Base-by-base conservation (phyloP, 2,888 invertebrate species). In the Drosophila putrida region DNA sequence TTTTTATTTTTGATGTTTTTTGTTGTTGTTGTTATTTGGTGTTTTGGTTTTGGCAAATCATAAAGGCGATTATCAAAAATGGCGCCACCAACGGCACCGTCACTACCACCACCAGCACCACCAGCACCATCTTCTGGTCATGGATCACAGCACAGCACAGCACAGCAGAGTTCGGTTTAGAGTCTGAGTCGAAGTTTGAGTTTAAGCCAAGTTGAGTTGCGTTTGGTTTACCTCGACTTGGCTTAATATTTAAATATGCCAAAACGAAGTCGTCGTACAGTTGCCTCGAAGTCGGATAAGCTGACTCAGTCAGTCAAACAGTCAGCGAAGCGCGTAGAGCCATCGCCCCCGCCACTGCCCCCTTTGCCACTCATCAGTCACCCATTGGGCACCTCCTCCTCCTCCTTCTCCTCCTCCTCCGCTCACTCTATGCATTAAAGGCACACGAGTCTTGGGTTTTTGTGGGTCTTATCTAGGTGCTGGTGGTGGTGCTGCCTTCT, bases 91-190 rank as follows among this genome's bases (percentile, higher is more conserved):
- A 46, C 61, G 53, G 57, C 54, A 70, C 49, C 65, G 55, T 47
- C 53, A 38, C 31, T 4, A 1, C n/a, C 25, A 25, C 13, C 25
- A 49, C 11, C 11, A 11, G 4, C 54, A 36, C 15, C 50, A 33
- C 13, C 46, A 25, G 46, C 39, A 47, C 28, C 43, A 54, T 54
- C 50, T 28, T 41, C 4, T 82, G 81, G 83, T 86, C 86, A 86
- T 81, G 86, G 86, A 86, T 83, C 86, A 85, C 82, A 82, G 84
- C 82, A 20, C 20, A 82, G 84, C 82, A 20, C 20, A 20, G 20
- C 20, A 68, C 79, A 67, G 41, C 49, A 49, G 33, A 55, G 75
- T 33, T 61, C 53, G 44, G 64, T 28, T 67, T 13, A 35, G 11
- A 31, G 31, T 47, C 20, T 2, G 33, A 13, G 28, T 15, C 25